Evolutionary conservation across 2,888 invertebrate genomes (phyloP), one percentile per base, ranked within the genome.

Genomic region (Thyatira batis): DNA sequence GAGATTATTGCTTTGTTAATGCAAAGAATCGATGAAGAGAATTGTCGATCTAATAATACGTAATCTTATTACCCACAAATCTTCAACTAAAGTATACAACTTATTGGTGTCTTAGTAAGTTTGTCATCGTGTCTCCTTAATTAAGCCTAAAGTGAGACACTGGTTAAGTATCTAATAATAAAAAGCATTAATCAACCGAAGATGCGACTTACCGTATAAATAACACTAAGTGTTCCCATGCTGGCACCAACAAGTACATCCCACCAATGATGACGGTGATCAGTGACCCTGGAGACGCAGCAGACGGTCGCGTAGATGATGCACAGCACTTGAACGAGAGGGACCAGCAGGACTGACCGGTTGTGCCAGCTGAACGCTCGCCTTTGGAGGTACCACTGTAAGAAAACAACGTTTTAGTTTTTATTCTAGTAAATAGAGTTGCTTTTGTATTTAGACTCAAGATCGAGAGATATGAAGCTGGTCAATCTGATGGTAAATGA

Each of bases 191-290:
- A n/a, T n/a, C n/a, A n/a, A n/a, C n/a, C n/a, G n/a, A n/a, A n/a
- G 8, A 10, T 13, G n/a, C 2, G 4, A 69, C 90, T 84, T 69
- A 95, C 94, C 69, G 94, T 93, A 70, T 95, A 94, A 13, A 93
- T 60, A 23, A 93, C 94, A 55, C 93, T 92, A 20, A 90, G 63
- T 0, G 92, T 58, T 0, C 96, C 96, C 69, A 96, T 82, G 0
- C 88, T 52, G 0, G 87, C 88, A 0, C 96, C 96, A 23, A 93
- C 93, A 0, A 95, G 81, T 0, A 96, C 96, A 73, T 96, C 96
- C 95, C 95, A 95, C 95, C 96, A 96, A 78, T 96, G 96, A 78
- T 96, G 96, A 21, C 96, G 87, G 77, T 94, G 93, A 79, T 96
- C 96, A 0, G 94, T 93, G 61, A 96, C 92, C 61, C 96, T 88